Evolutionary conservation across 2,797 vertebrate species (phyloP).

Genomic region (Microctenopoma stevenorrisi): DNA sequence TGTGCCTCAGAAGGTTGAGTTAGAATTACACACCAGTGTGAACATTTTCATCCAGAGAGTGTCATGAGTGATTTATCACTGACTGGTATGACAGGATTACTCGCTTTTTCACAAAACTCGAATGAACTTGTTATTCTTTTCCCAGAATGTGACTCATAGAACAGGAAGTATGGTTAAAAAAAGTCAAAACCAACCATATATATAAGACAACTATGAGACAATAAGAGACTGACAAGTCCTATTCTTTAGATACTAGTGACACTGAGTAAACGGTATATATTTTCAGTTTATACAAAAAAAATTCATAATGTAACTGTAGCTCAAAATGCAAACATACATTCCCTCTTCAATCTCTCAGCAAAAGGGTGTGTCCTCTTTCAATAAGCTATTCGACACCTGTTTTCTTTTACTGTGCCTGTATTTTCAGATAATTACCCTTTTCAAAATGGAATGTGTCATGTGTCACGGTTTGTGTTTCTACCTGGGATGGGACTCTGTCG

Average conservation of each 20-base stretch:
- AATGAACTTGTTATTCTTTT: slow-evolving; percentile 38
- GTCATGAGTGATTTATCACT: slow-evolving; percentile 39
- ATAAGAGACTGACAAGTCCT: background rate
- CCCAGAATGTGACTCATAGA: slow-evolving; percentile 55
- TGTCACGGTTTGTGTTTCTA: slow-evolving; percentile 57
- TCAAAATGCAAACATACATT: background rate
- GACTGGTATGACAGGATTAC: slow-evolving; percentile 50
- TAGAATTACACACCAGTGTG: slow-evolving; percentile 3
- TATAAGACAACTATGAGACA: too few relatives aligned
- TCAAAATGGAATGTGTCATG: slow-evolving; percentile 19
- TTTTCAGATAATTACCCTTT: slow-evolving; percentile 46
- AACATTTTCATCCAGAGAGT: slow-evolving; percentile 37
- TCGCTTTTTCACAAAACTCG: slow-evolving; percentile 25
- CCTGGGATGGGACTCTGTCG: slow-evolving; percentile 95
- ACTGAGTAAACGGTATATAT: background rate
- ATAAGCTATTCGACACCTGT: slow-evolving; percentile 43
- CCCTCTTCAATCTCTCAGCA: background rate
- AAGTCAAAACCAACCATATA: background rate
- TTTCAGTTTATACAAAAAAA: background rate
- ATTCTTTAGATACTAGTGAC: background rate
- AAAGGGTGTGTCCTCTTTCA: slow-evolving; percentile 40
- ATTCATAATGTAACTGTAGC: background rate
- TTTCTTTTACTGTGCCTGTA: slow-evolving; percentile 3
- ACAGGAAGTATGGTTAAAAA: slow-evolving; percentile 29
- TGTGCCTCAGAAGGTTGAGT: slow-evolving; percentile 12